Evolutionary conservation across 2,113 vertebrate genomes (phyloP), one percentile per base, ranked within the genome.

Genomic region (Scopus umbretta): DNA sequence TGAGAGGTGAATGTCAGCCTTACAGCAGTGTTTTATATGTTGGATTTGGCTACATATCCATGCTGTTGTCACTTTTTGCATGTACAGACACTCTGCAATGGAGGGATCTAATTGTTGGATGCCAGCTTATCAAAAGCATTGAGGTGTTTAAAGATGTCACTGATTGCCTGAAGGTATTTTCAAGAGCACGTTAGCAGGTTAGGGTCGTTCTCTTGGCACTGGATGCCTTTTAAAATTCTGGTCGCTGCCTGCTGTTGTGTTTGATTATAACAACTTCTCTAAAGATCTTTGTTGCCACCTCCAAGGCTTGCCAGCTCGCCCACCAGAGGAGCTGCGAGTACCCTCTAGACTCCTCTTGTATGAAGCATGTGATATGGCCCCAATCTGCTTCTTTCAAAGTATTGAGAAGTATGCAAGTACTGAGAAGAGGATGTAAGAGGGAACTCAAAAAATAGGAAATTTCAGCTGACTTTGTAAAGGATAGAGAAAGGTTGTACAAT

Each of bases 121-220:
- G 56, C 45, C 73, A 56, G 80, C 68, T 89, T 92, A 87, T 94
- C 66, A 75, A 58, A 92, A 93, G 45, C 58, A 32, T 80, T 91
- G 84, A 66, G 43, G 53, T 91, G 19, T 66, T 94, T 91, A 91
- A 92, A 91, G 49, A 66, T 87, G 76, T 85, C 53, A 47, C 50
- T 53, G 52, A 80, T 74, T 84, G 91, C 94, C 92, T 80, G 81
- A 59, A 89, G 79, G 66, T 73, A 79, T 88, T 97, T 92, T 92
- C 73, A 71, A 76, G 61, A 95, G 45, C 21, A 66, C 5, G 7
- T 91, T 55, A 90, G 30, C 50, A 63, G 66, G 66, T 82, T 90
- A 63, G 71, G 67, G 75, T 61, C 1, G 0, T 82, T 92, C 91
- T 81, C 86, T 95, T 94, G 87, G 52, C 79, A 34, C 50, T 59